A percentile compares a stretch with the other conserved stretches of the same genome.
phyloP scores from a whole-genome alignment of 1,140 invertebrate species.

The Drosophila gunungcola region DNA sequence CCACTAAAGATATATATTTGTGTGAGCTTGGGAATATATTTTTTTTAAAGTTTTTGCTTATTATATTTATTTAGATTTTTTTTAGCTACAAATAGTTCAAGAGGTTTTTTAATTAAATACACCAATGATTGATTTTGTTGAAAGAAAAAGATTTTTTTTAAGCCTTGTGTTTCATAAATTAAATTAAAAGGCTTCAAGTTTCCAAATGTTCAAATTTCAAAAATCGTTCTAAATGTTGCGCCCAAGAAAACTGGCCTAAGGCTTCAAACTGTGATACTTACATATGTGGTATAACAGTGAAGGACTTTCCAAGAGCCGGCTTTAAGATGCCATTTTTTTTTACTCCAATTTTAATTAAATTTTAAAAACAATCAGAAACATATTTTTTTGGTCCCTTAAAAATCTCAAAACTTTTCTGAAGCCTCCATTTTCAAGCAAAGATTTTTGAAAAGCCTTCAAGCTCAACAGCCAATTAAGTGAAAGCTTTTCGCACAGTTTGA shows the following conservation, averaged over 20 bases:
- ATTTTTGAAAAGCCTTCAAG: slow-evolving; percentile 3
- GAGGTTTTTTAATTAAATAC: neutral
- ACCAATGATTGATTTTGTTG: too few relatives aligned
- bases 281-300: slow-evolving; percentile 2
- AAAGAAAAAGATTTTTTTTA: too few relatives aligned
- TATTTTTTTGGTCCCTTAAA: too few relatives aligned
- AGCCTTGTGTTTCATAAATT: neutral
- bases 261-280: slow-evolving; percentile 40
- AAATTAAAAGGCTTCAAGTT: neutral
- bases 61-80: too few relatives aligned
- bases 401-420: neutral
- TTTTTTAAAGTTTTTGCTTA: too few relatives aligned
- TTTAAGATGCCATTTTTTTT: neutral
- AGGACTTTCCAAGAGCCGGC: neutral
- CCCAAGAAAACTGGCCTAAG: slow-evolving; percentile 3
- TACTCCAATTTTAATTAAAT: neutral
- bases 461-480: slow-evolving; percentile 1
- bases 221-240: slow-evolving; percentile 9
- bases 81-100: neutral
- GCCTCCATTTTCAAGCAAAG: neutral
- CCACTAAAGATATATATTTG: neutral
- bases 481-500: slow-evolving; percentile 31
- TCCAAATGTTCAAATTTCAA: slow-evolving; percentile 1
- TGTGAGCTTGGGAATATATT: neutral
- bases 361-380: too few relatives aligned